Conservation (phyloP, 2,797 vertebrate genomes). For the Cirrhinus molitorella region DNA sequence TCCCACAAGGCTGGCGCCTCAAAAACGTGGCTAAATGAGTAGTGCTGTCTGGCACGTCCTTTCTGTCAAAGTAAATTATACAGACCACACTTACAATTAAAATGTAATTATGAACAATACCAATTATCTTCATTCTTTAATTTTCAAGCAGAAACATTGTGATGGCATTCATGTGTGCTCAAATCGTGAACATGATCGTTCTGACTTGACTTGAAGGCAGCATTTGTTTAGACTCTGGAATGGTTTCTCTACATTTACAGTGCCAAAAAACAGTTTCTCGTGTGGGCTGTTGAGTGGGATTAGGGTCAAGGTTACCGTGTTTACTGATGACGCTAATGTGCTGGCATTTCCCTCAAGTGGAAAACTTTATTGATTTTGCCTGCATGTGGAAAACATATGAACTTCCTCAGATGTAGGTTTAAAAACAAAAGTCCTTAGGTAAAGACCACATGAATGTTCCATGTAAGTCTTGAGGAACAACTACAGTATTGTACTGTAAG, state of each 20-base stretch:
- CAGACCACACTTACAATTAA: background rate
- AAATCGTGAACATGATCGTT: background rate
- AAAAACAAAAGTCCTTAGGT: constrained; percentile 18
- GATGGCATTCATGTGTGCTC: background rate
- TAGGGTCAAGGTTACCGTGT: constrained; percentile 23
- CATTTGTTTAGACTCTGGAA: constrained; percentile 29
- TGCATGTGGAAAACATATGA: background rate
- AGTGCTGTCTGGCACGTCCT: background rate
- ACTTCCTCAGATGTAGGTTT: constrained; percentile 5
- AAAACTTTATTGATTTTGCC: constrained; percentile 10
- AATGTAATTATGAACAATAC: background rate
- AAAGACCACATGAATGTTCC: background rate
- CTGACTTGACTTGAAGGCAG: background rate
- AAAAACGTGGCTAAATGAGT: background rate
- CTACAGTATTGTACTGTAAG: background rate
- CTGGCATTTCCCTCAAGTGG: constrained; percentile 11
- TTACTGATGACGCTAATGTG: constrained; percentile 37
- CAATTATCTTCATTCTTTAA: background rate
- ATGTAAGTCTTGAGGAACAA: constrained; percentile 3
- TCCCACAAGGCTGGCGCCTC: constrained; percentile 6
- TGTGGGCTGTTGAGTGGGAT: constrained; percentile 34
- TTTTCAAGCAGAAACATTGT: constrained; percentile 1
- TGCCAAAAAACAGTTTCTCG: background rate
- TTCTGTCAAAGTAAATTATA: background rate
- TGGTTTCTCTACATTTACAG: constrained; percentile 19